Evolutionary conservation across 2,888 invertebrate species (phyloP).

Genomic region (Eupithecia dodoneata): DNA sequence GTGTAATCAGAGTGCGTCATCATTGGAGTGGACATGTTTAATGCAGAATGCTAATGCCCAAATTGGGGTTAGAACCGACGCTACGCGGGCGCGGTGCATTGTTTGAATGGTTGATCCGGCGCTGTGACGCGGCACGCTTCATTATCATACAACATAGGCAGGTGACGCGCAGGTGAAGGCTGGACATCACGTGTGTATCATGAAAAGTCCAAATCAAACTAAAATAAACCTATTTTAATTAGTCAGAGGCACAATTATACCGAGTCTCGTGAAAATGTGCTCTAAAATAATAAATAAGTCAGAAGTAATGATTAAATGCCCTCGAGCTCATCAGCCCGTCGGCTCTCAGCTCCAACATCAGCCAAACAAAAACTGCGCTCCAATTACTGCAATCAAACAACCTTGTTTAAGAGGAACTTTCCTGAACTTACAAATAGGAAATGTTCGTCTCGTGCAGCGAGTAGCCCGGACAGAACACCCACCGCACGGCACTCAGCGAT

Average conservation of each 20-base stretch:
- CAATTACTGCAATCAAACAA: slow-evolving; percentile 12
- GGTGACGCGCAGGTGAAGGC: too few species aligned
- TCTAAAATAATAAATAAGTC: slow-evolving; percentile 2
- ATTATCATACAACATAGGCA: not conserved
- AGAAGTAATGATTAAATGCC: not conserved
- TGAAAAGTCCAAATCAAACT: not conserved
- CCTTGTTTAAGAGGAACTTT: slow-evolving; percentile 7
- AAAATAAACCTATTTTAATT: not conserved
- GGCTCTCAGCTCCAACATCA: slow-evolving; percentile 8
- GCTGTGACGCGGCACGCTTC: not conserved
- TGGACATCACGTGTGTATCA: too few species aligned
- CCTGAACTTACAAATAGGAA: slow-evolving; percentile 22
- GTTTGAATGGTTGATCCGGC: not conserved
- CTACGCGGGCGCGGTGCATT: not conserved
- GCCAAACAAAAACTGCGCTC: not conserved
- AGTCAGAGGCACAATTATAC: not conserved
- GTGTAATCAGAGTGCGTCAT: slow-evolving; percentile 42
- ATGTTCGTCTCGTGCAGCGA: slow-evolving; percentile 8
- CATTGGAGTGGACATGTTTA: slow-evolving; percentile 42
- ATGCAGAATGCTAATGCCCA: slow-evolving; percentile 39
- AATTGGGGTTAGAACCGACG: slow-evolving; percentile 21
- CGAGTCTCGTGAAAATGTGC: not conserved
- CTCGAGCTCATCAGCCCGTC: not conserved
- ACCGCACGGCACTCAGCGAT: not conserved
- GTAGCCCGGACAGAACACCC: not conserved